These are phyloP conservation scores for Paralichthys olivaceus DNA, from an alignment of 2,113 vertebrate genomes.

Conservation along the genomic window DNA sequence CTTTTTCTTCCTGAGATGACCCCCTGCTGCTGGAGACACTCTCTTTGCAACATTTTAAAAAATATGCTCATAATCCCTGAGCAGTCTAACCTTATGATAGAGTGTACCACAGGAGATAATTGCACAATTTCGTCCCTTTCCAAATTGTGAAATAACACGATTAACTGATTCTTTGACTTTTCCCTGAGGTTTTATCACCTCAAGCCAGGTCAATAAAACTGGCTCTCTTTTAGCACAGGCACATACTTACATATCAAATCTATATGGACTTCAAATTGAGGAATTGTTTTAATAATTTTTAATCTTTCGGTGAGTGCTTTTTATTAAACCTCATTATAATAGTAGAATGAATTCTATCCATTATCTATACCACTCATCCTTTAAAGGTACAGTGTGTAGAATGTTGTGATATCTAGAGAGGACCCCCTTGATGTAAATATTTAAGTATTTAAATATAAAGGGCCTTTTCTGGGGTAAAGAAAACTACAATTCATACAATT, in stretches of 20 bases:
- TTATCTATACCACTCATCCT: neutral
- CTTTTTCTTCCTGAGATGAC: neutral
- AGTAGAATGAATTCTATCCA: neutral
- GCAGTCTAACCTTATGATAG: slow-evolving; percentile 17
- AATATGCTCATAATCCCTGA: slow-evolving; percentile 14
- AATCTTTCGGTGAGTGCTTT: neutral
- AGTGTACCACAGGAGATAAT: slow-evolving; percentile 29
- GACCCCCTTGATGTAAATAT: too few species aligned
- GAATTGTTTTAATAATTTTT: slow-evolving; percentile 16
- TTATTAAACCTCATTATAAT: slow-evolving; percentile 6
- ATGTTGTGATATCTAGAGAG: too few species aligned
- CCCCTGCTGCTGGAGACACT: neutral
- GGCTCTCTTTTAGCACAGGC: slow-evolving; percentile 27
- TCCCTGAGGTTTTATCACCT: slow-evolving; percentile 36
- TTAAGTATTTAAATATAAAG: too few species aligned
- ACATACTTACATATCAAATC: slow-evolving; percentile 22
- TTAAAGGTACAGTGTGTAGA: too few species aligned
- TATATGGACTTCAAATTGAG: slow-evolving; percentile 25
- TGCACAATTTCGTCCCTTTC: slow-evolving; percentile 33
- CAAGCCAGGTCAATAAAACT: slow-evolving; percentile 26
- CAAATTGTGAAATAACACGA: slow-evolving; percentile 38
- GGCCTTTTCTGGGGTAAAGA: too few species aligned
- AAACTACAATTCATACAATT: too few species aligned
- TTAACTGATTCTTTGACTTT: slow-evolving; percentile 32
- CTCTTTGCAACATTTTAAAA: neutral